A percentile compares a stretch with the other conserved stretches of the same genome.
These are phyloP conservation scores for Coluber constrictor DNA, from an alignment of 2,797 vertebrate genomes.

Conservation along the genomic window DNA sequence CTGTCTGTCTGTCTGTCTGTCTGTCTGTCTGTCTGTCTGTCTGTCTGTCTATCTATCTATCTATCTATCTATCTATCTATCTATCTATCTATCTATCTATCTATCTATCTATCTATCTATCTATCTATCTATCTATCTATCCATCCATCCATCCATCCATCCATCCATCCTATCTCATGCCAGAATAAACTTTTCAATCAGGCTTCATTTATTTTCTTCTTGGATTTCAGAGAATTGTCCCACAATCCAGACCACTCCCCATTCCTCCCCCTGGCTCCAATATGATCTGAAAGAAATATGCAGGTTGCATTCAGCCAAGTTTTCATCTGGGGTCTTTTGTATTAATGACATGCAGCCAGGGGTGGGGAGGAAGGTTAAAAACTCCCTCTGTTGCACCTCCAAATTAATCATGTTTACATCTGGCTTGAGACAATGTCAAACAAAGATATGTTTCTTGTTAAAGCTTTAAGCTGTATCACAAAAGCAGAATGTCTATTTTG, in stretches of 20 bases:
- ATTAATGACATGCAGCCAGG: conserved; percentile 48
- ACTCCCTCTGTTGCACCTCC: conserved; percentile 45
- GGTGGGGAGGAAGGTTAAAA: conserved; percentile 47
- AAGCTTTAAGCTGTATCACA: conserved; percentile 84
- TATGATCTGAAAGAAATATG: conserved; percentile 26
- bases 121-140: neutral
- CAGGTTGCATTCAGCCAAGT: neutral
- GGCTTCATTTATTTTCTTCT: neutral
- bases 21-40: neutral
- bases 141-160: neutral
- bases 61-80: neutral
- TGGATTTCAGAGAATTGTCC: neutral
- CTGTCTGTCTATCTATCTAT: neutral
- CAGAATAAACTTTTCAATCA: neutral
- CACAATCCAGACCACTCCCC: neutral
- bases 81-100: neutral
- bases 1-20: neutral
- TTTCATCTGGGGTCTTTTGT: conserved; percentile 34
- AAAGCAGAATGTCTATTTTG: conserved; percentile 78
- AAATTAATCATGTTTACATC: conserved; percentile 79
- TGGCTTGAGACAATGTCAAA: conserved; percentile 77
- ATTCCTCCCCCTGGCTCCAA: neutral
- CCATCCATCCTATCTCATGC: neutral
- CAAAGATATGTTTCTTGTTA: conserved; percentile 89
- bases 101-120: neutral